A percentile compares a stretch with the other conserved stretches of the same genome.
These are phyloP conservation scores for Bursaphelenchus okinawaensis DNA, from an alignment of 2,888 invertebrate genomes.

Conservation along the genomic window DNA sequence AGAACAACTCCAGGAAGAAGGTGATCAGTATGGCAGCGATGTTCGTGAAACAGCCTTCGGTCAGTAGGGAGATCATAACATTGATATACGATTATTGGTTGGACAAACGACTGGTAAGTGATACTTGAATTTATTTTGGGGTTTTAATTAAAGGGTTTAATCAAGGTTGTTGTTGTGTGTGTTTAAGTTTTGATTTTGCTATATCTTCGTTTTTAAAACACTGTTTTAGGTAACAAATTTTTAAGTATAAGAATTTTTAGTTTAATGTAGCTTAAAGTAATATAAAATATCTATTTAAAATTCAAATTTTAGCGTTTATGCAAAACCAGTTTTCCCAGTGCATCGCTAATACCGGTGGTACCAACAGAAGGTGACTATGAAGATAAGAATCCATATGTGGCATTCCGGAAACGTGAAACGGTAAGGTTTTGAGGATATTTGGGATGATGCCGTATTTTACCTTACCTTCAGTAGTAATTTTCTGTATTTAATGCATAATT, in stretches of 20 bases:
- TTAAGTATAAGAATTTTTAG: too few species aligned
- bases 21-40: not conserved
- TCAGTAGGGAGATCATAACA: not conserved
- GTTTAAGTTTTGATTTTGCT: too few species aligned
- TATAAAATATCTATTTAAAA: too few species aligned
- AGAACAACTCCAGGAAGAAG: conserved; percentile 7
- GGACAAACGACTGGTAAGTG: conserved; percentile 9
- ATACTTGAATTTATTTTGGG: not conserved
- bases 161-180: too few species aligned
- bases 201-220: not conserved
- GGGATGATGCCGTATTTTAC: too few species aligned
- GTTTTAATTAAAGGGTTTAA: too few species aligned
- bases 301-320: conserved; percentile 1
- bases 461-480: too few species aligned
- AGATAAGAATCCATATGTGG: conserved; percentile 10
- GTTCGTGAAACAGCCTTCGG: not conserved
- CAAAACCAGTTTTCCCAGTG: not conserved
- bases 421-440: too few species aligned
- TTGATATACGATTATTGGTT: conserved; percentile 12
- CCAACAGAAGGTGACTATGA: not conserved
- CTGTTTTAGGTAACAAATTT: too few species aligned
- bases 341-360: conserved; percentile 1
- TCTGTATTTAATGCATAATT: too few species aligned
- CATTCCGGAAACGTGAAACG: conserved; percentile 5
- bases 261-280: too few species aligned